Percentiles rank a stretch among this genome's conserved stretches.
Evolutionary conservation across 2,797 vertebrate species (phyloP).

Genomic region (Podarcis siculus): DNA sequence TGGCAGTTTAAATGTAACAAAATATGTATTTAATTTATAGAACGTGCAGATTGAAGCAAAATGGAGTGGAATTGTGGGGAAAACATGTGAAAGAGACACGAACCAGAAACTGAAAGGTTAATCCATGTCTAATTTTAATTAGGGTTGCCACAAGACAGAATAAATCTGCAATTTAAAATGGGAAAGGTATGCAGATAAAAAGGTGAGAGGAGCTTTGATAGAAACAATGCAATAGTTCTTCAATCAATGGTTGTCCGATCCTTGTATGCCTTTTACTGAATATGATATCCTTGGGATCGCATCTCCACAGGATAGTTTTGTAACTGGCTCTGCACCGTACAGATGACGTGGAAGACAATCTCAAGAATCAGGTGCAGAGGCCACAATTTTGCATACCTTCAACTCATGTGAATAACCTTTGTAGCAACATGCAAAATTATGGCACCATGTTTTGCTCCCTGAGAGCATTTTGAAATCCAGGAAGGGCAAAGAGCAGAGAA

Average conservation of each 20-base stretch:
- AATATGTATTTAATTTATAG: not conserved
- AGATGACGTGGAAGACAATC: too few species aligned
- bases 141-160: not conserved
- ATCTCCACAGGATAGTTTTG: too few species aligned
- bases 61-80: not conserved
- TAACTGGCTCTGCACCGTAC: too few species aligned
- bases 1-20: not conserved
- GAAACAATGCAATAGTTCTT: not conserved
- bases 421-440: not conserved
- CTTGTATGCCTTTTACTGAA: not conserved
- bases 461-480: not conserved
- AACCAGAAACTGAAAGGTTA: not conserved
- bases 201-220: not conserved
- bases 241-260: not conserved
- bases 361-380: not conserved
- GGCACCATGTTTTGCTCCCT: not conserved
- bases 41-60: not conserved
- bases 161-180: not conserved
- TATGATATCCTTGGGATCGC: not conserved
- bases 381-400: not conserved
- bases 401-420: not conserved
- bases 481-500: too few species aligned
- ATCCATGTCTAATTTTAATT: not conserved
- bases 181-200: not conserved
- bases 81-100: not conserved